Conservation (phyloP, 2,888 invertebrate genomes). For the Argyra leucocephala region DNA sequence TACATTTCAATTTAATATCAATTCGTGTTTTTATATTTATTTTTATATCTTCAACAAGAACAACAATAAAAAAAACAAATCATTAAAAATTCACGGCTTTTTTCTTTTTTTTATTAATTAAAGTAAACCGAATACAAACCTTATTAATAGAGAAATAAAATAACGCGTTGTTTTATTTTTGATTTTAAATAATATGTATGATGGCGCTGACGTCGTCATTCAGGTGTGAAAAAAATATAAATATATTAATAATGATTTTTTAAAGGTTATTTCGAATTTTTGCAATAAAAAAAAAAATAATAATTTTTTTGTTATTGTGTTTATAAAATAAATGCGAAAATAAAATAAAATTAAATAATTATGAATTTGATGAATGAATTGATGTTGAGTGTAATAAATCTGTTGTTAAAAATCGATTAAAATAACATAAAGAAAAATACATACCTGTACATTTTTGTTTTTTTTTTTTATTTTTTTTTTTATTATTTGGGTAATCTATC, state of each 20-base stretch:
- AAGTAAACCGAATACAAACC: too few species aligned
- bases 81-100: too few species aligned
- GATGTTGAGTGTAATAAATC: neutral
- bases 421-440: neutral
- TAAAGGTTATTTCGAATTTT: neutral
- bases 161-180: too few species aligned
- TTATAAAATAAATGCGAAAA: neutral
- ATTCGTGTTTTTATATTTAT: too few species aligned
- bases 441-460: neutral
- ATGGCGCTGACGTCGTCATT: neutral
- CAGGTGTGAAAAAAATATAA: neutral
- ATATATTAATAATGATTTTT: neutral
- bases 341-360: neutral
- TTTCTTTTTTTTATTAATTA: too few species aligned
- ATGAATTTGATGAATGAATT: neutral
- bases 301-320: neutral
- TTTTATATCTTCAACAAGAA: too few species aligned
- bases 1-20: too few species aligned
- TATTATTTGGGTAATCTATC: neutral
- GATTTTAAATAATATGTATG: too few species aligned
- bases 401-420: neutral
- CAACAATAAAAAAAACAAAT: too few species aligned
- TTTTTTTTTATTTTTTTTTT: neutral
- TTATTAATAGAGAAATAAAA: too few species aligned
- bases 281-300: too few species aligned